These are phyloP conservation scores for Hydropotes inermis DNA, from an alignment of 2,113 vertebrate species.

Conservation along the genomic window DNA sequence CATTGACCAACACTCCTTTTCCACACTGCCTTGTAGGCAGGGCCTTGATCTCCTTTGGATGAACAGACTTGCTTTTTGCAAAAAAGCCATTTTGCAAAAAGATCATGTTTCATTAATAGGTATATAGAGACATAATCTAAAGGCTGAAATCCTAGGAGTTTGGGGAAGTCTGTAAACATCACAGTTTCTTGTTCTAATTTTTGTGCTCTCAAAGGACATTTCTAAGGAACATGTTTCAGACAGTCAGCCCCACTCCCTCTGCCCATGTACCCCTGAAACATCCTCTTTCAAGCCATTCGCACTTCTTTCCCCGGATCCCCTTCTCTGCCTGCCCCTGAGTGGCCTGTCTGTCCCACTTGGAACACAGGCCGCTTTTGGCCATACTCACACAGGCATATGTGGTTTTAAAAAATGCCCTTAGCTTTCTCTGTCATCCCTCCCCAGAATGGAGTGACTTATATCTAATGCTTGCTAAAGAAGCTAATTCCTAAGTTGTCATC, in stretches of 20 bases:
- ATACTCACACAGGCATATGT: background rate
- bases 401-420: background rate
- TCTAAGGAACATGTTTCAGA: background rate
- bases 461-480: background rate
- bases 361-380: background rate
- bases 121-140: background rate
- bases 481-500: background rate
- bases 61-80: background rate
- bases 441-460: background rate
- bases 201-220: background rate
- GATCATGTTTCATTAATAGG: background rate
- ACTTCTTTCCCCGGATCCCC: background rate
- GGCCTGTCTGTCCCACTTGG: background rate
- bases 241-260: fast-evolving
- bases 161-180: background rate
- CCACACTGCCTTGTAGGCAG: background rate
- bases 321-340: background rate
- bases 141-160: background rate
- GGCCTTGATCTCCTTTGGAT: background rate
- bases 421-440: background rate
- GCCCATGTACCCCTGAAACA: background rate
- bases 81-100: background rate
- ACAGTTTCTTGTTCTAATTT: background rate
- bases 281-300: background rate
- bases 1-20: background rate